Percentiles rank a stretch among this genome's conserved stretches.
These are phyloP conservation scores for Masnerella sp. DNA, from an alignment of 2,888 invertebrate genomes.

Conservation along the genomic window DNA sequence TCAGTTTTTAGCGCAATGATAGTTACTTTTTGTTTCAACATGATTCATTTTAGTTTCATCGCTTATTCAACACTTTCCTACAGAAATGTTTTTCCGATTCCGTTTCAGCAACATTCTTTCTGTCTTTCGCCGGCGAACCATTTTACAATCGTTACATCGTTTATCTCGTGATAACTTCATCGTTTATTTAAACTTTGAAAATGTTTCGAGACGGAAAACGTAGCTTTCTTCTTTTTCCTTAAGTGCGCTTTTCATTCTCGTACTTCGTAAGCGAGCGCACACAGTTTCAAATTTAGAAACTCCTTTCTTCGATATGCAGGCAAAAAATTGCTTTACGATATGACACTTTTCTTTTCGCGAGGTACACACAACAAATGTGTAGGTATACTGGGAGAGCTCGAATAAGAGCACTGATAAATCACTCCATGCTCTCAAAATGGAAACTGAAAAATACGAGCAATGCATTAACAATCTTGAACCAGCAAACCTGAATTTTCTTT, in stretches of 20 bases:
- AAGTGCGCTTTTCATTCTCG: slow-evolving; percentile 14
- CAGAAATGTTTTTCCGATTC: background rate
- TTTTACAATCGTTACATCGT: slow-evolving; percentile 23
- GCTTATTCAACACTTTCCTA: slow-evolving; percentile 5
- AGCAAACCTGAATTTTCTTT: too few relatives aligned
- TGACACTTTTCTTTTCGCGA: slow-evolving; percentile 1
- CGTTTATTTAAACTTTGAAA: slow-evolving; percentile 41
- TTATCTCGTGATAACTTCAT: slow-evolving; percentile 37
- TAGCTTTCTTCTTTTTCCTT: slow-evolving; percentile 10
- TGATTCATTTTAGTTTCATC: background rate
- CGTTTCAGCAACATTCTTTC: background rate
- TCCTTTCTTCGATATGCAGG: slow-evolving; percentile 20
- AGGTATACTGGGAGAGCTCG: background rate
- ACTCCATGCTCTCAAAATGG: background rate
- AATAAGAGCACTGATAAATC: slow-evolving; percentile 5
- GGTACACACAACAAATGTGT: background rate
- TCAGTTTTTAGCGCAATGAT: slow-evolving; percentile 13
- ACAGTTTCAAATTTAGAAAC: slow-evolving; percentile 25
- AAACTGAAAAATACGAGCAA: background rate
- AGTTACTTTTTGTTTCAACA: slow-evolving; percentile 1
- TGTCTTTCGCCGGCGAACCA: slow-evolving; percentile 2
- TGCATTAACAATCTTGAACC: too few relatives aligned
- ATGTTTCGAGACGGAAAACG: slow-evolving; percentile 27
- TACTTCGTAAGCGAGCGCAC: slow-evolving; percentile 20
- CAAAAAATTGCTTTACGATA: slow-evolving; percentile 27